A percentile compares a stretch with the other conserved stretches of the same genome.
Evolutionary conservation across 2,888 invertebrate species (phyloP).

Genomic region (Linnaemya tessellans): DNA sequence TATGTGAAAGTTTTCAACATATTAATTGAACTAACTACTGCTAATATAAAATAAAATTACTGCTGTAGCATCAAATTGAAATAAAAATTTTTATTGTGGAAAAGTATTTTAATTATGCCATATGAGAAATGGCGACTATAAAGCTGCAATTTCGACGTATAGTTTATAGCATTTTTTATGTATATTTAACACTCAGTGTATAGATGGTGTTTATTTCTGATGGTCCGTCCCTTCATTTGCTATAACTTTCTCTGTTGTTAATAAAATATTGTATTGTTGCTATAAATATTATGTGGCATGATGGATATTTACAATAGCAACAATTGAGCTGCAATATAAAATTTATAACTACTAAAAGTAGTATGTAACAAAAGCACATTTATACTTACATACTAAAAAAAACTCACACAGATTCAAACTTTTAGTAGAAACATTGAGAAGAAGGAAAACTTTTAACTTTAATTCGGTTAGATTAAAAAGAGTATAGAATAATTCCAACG

Average conservation of each 20-base stretch:
- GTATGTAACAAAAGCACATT: conserved; percentile 24
- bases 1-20: not conserved
- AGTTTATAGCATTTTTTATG: not conserved
- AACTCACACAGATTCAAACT: conserved; percentile 19
- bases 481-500: not conserved
- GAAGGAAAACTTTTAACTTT: conserved; percentile 50
- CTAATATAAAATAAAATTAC: not conserved
- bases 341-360: conserved; percentile 50
- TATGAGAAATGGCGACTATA: too few species aligned
- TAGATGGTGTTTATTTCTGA: conserved; percentile 31
- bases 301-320: conserved; percentile 50
- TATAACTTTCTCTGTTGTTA: not conserved
- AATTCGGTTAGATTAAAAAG: conserved; percentile 44
- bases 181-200: conserved; percentile 9
- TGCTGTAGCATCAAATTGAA: conserved; percentile 21
- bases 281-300: conserved; percentile 23
- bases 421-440: conserved; percentile 9
- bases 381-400: conserved; percentile 2
- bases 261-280: conserved; percentile 17
- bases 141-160: conserved; percentile 35
- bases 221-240: conserved; percentile 24
- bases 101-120: conserved; percentile 42
- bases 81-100: conserved; percentile 42
- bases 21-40: not conserved
- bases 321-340: conserved; percentile 45